Conservation (phyloP, 2,888 invertebrate species). For the Cataglyphis rosenhaueri region DNA sequence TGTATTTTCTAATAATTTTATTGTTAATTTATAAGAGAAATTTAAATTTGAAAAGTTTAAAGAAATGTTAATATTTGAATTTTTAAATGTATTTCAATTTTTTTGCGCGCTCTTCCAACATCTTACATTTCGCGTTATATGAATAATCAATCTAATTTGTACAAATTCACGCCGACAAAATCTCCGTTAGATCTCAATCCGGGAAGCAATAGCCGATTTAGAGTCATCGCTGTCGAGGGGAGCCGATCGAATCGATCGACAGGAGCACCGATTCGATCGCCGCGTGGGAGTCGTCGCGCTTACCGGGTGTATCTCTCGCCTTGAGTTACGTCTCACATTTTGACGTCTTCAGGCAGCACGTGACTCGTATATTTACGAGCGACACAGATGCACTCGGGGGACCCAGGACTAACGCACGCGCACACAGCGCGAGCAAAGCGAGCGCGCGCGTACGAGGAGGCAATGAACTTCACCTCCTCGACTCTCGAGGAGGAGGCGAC, state of each 20-base stretch:
- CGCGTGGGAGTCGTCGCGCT: conserved; percentile 67
- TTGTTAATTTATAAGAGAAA: background rate
- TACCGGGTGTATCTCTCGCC: conserved; percentile 47
- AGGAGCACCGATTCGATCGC: conserved; percentile 38
- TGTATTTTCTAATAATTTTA: background rate
- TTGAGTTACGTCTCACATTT: conserved; percentile 77
- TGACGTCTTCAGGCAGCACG: conserved; percentile 82
- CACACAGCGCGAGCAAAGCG: conserved; percentile 63
- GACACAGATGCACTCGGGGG: conserved; percentile 73
- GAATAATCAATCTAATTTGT: background rate
- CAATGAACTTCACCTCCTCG: conserved; percentile 85
- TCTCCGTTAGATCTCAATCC: conserved; percentile 26
- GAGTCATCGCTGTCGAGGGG: conserved; percentile 31
- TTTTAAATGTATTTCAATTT: background rate
- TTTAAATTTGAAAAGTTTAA: background rate
- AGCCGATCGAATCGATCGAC: conserved; percentile 18
- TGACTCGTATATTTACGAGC: conserved; percentile 84
- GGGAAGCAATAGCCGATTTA: conserved; percentile 44
- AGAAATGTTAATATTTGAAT: background rate
- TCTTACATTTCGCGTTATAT: background rate
- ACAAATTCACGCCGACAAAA: conserved; percentile 18
- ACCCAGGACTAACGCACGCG: conserved; percentile 44
- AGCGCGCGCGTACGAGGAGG: conserved; percentile 78
- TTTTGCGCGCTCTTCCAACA: background rate
- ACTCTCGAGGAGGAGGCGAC: conserved; percentile 57